Conservation (phyloP, 2,113 vertebrate genomes). For the Haemorhous mexicanus region DNA sequence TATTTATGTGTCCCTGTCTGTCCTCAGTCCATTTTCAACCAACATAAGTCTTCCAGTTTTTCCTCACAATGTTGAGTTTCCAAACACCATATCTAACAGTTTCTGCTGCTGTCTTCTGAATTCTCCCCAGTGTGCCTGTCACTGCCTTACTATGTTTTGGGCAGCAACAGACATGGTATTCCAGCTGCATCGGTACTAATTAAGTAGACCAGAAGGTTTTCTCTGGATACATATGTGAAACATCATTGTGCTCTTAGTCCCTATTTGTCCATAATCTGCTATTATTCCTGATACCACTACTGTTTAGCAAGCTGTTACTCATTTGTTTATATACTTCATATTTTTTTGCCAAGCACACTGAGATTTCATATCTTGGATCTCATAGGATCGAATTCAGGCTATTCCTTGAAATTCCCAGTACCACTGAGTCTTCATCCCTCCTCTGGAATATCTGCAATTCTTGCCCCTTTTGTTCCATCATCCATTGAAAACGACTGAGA, state of each 20-base stretch:
- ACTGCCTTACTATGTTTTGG: neutral
- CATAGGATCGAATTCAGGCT: neutral
- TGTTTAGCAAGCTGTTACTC: neutral
- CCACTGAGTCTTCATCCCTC: neutral
- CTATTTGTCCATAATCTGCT: neutral
- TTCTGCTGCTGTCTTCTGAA: neutral
- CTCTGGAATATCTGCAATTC: neutral
- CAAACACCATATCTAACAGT: neutral
- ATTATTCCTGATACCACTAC: neutral
- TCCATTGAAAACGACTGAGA: neutral
- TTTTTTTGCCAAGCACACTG: neutral
- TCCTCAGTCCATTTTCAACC: neutral
- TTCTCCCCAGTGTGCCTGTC: neutral
- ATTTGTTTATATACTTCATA: neutral
- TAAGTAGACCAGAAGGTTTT: neutral
- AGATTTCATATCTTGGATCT: neutral
- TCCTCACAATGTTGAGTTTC: accelerated
- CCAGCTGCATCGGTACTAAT: neutral
- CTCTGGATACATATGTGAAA: neutral
- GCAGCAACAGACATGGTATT: neutral
- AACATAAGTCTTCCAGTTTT: neutral
- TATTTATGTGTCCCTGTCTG: neutral
- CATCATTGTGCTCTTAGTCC: neutral
- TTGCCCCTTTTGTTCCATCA: neutral
- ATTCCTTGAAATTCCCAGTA: neutral